Percentiles rank a stretch among this genome's conserved stretches.
These are phyloP conservation scores for Tuberolachnus salignus DNA, from an alignment of 2,888 invertebrate genomes.

Conservation along the genomic window DNA sequence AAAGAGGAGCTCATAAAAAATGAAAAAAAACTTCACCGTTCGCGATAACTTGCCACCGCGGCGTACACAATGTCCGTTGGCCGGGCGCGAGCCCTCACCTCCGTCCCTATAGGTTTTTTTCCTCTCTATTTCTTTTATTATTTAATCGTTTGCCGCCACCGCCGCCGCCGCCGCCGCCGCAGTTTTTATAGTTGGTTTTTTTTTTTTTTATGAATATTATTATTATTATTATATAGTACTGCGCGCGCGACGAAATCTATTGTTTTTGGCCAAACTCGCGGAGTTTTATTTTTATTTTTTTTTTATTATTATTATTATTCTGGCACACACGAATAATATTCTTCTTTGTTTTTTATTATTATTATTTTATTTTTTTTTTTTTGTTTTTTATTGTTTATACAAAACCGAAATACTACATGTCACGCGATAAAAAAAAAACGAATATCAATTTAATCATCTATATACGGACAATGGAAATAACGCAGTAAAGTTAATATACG, in stretches of 20 bases:
- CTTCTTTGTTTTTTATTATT: constrained; percentile 10
- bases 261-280: background rate
- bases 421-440: constrained; percentile 31
- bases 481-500: constrained; percentile 15
- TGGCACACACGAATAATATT: background rate
- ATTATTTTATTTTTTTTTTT: background rate
- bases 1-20: background rate
- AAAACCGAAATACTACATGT: constrained; percentile 13
- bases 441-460: constrained; percentile 16
- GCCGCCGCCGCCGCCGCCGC: too few relatives aligned
- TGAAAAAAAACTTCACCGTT: background rate
- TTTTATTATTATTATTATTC: background rate
- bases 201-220: background rate
- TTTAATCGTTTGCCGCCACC: too few relatives aligned
- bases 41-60: background rate
- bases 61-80: background rate
- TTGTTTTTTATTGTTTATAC: constrained; percentile 3
- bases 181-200: background rate
- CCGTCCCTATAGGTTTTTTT: too few relatives aligned
- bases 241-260: background rate
- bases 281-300: background rate
- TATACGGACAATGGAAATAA: constrained; percentile 15
- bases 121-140: too few relatives aligned
- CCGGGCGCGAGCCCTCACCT: background rate
- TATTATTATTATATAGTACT: background rate